Percentiles rank a stretch among this genome's conserved stretches.
phyloP scores from a whole-genome alignment of 1,140 invertebrate species.

The Ectropis grisescens region DNA sequence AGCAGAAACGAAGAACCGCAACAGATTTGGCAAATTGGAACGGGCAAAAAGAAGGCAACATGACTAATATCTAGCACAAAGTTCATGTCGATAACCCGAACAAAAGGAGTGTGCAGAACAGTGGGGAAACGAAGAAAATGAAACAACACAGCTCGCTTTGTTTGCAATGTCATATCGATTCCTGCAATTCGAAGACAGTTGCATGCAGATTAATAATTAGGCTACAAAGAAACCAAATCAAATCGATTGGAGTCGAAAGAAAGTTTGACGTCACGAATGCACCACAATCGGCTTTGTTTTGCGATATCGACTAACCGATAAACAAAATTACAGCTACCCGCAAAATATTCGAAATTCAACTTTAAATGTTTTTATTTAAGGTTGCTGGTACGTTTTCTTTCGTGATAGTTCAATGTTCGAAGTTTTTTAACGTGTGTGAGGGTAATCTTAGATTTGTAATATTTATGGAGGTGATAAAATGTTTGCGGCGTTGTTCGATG shows the following conservation, averaged over 20 bases:
- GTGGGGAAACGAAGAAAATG: slow-evolving; percentile 16
- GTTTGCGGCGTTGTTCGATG: slow-evolving; percentile 42
- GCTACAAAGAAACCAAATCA: slow-evolving; percentile 38
- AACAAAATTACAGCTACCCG: too few relatives aligned
- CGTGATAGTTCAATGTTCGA: too few relatives aligned
- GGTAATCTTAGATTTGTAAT: slow-evolving; percentile 39
- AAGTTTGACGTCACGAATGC: slow-evolving; percentile 57
- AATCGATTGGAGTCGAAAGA: slow-evolving; percentile 51
- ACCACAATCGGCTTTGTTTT: slow-evolving; percentile 49
- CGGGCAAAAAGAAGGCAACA: slow-evolving; percentile 29
- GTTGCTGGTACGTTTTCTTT: too few relatives aligned
- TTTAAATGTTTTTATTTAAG: too few relatives aligned
- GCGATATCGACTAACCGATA: slow-evolving; percentile 4
- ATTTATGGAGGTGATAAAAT: slow-evolving; percentile 55
- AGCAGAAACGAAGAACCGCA: slow-evolving; percentile 47
- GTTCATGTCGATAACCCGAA: slow-evolving; percentile 52
- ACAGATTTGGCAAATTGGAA: slow-evolving; percentile 34
- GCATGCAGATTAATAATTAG: slow-evolving; percentile 50
- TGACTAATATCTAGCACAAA: slow-evolving; percentile 57
- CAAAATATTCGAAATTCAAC: too few relatives aligned
- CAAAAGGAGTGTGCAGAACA: slow-evolving; percentile 36
- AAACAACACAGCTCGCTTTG: neutral
- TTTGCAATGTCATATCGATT: slow-evolving; percentile 10
- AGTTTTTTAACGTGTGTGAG: slow-evolving; percentile 42
- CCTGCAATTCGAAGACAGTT: slow-evolving; percentile 2